Conservation (phyloP, 1,140 invertebrate genomes). For the Steinernema feltiae region DNA sequence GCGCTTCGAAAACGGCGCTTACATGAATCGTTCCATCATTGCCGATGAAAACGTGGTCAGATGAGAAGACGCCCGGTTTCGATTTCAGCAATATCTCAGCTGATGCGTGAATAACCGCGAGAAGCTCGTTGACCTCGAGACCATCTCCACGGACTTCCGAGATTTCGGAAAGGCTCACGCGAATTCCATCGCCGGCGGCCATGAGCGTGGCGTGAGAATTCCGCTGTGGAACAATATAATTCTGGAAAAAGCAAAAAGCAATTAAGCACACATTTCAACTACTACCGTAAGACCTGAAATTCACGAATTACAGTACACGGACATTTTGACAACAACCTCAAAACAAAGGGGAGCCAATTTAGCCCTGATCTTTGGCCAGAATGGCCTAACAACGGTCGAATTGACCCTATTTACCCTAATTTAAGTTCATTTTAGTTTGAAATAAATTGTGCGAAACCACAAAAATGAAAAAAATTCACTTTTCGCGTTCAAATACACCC, state of each 20-base stretch:
- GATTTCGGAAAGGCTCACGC: constrained; percentile 5
- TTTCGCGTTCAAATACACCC: no score
- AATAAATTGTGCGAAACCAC: no score
- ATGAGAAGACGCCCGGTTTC: background rate
- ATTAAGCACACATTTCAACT: no score
- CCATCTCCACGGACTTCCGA: background rate
- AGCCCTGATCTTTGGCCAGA: no score
- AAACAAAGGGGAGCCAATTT: no score
- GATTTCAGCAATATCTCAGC: background rate
- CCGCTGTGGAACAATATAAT: background rate
- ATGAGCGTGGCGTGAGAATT: background rate
- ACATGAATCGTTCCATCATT: background rate
- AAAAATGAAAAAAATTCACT: no score
- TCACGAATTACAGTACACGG: no score
- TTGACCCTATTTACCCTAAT: no score
- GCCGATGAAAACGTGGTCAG: background rate
- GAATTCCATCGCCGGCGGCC: constrained; percentile 12
- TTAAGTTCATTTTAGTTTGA: no score
- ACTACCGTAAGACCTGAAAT: no score
- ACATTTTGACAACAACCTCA: no score
- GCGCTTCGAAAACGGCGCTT: background rate
- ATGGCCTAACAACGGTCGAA: no score
- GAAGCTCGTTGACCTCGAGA: background rate
- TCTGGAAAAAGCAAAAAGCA: background rate
- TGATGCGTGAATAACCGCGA: background rate